These are phyloP conservation scores for Acarapis woodi DNA, from an alignment of 1,140 invertebrate genomes.

Conservation along the genomic window DNA sequence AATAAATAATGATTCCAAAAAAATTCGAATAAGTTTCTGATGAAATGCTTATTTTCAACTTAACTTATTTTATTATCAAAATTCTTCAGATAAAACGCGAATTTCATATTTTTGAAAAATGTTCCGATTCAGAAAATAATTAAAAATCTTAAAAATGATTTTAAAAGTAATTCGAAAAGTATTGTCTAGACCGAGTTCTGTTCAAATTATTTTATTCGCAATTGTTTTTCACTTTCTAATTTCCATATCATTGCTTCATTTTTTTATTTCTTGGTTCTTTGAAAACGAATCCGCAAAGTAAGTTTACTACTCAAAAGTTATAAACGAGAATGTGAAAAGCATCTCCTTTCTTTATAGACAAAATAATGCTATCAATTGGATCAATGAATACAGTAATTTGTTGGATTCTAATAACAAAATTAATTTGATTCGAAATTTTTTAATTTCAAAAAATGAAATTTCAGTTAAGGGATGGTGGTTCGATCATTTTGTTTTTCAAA, in stretches of 20 bases:
- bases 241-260: conserved; percentile 12
- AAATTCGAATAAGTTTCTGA: no score
- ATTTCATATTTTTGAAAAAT: no score
- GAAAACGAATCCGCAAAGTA: conserved; percentile 9
- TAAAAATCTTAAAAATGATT: no score
- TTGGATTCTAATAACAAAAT: conserved; percentile 5
- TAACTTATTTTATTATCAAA: no score
- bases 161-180: conserved; percentile 50
- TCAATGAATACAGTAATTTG: neutral
- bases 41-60: no score
- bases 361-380: neutral
- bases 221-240: conserved; percentile 12
- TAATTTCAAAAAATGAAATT: conserved; percentile 10
- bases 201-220: conserved; percentile 11
- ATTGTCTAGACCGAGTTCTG: conserved; percentile 8
- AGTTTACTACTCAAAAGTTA: neutral
- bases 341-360: conserved; percentile 2
- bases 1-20: no score
- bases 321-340: conserved; percentile 2
- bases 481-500: conserved; percentile 13
- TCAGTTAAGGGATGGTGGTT: conserved; percentile 13
- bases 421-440: conserved; percentile 11
- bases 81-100: no score
- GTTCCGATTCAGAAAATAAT: no score
- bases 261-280: conserved; percentile 10